A percentile compares a stretch with the other conserved stretches of the same genome.
phyloP scores from a whole-genome alignment of 2,888 invertebrate species.

The Scaptodrosophila latifasciaeformis region DNA sequence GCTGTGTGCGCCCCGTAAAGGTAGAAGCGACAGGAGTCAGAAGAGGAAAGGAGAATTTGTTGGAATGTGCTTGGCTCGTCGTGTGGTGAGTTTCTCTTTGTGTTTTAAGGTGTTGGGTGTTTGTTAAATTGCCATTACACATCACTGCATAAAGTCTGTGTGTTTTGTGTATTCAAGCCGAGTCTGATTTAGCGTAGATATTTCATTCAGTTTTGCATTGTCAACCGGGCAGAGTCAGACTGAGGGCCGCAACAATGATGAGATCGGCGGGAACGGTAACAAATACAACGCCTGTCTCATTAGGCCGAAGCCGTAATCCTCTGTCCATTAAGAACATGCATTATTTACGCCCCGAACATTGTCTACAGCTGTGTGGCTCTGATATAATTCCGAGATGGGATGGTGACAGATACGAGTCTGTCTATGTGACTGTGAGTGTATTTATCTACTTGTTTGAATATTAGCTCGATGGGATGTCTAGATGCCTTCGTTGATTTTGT shows the following conservation, averaged over 20 bases:
- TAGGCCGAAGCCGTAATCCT: conserved; percentile 41
- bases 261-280: neutral
- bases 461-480: no score
- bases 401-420: no score
- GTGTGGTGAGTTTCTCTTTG: conserved; percentile 16
- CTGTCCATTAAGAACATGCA: conserved; percentile 50
- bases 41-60: neutral
- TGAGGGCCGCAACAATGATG: neutral
- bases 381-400: no score
- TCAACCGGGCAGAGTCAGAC: neutral
- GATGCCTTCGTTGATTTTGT: no score
- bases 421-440: neutral
- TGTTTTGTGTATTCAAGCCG: conserved; percentile 10
- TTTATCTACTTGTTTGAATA: no score
- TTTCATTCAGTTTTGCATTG: conserved; percentile 41
- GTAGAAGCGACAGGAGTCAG: no score
- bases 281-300: conserved; percentile 38
- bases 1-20: no score
- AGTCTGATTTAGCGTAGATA: conserved; percentile 30
- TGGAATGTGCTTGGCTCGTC: no score
- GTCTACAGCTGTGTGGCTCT: neutral
- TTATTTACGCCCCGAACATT: conserved; percentile 44
- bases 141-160: no score
- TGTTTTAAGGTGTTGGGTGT: no score
- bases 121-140: conserved; percentile 63